phyloP scores from a whole-genome alignment of 2,797 vertebrate genomes.

The Crocidura indochinensis region DNA sequence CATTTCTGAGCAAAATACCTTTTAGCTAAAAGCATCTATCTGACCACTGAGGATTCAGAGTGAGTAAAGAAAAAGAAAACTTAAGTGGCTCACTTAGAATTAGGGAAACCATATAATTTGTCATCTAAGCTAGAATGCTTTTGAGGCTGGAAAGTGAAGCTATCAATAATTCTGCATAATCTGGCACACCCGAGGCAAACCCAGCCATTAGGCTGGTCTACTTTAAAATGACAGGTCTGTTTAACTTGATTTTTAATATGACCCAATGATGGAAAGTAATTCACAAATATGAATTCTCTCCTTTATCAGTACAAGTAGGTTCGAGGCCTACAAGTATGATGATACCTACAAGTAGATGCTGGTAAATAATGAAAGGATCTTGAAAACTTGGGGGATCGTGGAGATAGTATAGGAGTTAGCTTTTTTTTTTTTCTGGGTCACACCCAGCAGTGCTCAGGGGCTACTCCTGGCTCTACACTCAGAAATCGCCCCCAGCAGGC shows the following conservation, averaged over 20 bases:
- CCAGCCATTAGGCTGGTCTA: not conserved
- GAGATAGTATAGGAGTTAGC: no score
- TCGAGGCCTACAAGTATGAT: not conserved
- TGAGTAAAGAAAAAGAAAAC: conserved; percentile 22
- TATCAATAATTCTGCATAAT: conserved; percentile 61
- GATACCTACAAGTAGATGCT: not conserved
- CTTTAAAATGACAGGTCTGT: not conserved
- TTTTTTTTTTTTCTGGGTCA: no score
- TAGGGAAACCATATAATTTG: conserved; percentile 50
- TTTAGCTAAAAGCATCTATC: not conserved
- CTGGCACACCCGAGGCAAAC: conserved; percentile 4
- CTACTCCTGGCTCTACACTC: no score
- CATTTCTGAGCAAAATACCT: not conserved
- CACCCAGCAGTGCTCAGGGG: no score
- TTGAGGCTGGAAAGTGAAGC: conserved; percentile 20
- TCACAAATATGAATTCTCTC: not conserved
- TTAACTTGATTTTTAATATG: not conserved
- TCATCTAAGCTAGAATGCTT: conserved; percentile 24
- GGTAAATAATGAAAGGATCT: conserved; percentile 3
- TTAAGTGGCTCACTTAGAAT: conserved; percentile 44
- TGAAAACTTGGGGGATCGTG: not conserved
- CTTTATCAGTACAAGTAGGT: not conserved
- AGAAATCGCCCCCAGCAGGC: no score
- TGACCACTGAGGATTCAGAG: not conserved
- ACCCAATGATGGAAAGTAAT: not conserved